Base-by-base conservation (phyloP, 1,140 invertebrate species). In the Halesus radiatus region DNA sequence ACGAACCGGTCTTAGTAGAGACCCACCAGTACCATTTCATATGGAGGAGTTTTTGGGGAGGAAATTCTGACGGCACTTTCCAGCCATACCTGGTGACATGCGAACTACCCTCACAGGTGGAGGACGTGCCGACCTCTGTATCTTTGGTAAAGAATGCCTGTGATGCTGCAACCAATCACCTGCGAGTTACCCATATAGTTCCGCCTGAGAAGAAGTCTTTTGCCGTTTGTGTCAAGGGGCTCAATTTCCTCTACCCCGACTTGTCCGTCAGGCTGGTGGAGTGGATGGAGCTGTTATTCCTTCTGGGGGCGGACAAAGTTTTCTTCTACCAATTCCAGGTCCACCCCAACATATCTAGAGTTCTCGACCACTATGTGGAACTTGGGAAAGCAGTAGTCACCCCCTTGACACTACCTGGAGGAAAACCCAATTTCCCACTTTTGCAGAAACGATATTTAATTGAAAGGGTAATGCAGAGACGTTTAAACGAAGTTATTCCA, bases 401-500 rank as follows among this genome's bases (percentile, higher is more conserved):
- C 3, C 95, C 95, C 0, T 87, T 98, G n/a, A 97, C 96, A 0
- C 88, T 98, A 60, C 96, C 97, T 0, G 97, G 97, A 0, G 95
- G 96, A 0, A 95, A 97, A 84, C 97, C 97, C 0, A 98, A 98
- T 85, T 91, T 96, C 7, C 96, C 95, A 0, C 93, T 93, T 0
- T 94, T 98, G 74, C 94, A 96, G 85, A 96, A 97, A 86, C 91
- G 96, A 86, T 98, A 97, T 84, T 90, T 98, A 3, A 95, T 94
- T 60, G 96, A 96, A 85, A 96, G 96, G 86, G 94, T 95, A 3
- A 97, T 95, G 84, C 93, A 97, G 86, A 98, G 98, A 86, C 90
- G 97, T 13, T 96, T 98, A 85, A 97, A 98, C 87, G 97, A 98
- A 87, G 90, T 99, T 50, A 97, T 98, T 84, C 97, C 97, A 0